Conservation (phyloP, 2,113 vertebrate species). For the Lipophrys pholis region DNA sequence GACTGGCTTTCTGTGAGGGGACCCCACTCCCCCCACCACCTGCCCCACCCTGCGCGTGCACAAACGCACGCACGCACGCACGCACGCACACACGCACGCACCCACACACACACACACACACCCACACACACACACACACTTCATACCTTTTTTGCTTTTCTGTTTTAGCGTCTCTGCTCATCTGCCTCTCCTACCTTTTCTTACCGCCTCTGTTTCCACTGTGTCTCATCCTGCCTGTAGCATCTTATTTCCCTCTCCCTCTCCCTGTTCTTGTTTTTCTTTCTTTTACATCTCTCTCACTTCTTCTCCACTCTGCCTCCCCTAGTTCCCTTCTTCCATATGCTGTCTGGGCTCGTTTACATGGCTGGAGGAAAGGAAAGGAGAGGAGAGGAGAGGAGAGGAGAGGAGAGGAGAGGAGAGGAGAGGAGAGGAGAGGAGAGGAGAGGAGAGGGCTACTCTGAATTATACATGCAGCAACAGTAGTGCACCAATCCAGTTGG, state of each 20-base stretch:
- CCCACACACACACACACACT: too few species aligned
- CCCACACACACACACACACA: too few species aligned
- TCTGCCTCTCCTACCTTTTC: conserved; percentile 19
- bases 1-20: background rate
- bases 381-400: conserved; percentile 3
- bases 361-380: conserved; percentile 75
- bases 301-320: conserved; percentile 3
- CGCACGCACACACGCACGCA: too few species aligned
- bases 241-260: conserved; percentile 21
- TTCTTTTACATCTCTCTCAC: conserved; percentile 19
- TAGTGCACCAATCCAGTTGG: conserved; percentile 56
- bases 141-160: conserved; percentile 20
- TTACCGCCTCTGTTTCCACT: conserved; percentile 4
- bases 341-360: conserved; percentile 76
- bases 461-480: conserved; percentile 79
- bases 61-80: too few species aligned
- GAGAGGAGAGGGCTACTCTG: conserved; percentile 56
- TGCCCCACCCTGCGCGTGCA: too few species aligned
- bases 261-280: conserved; percentile 1
- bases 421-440: conserved; percentile 17
- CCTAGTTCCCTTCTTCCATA: conserved; percentile 52
- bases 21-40: too few species aligned
- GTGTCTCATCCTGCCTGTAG: conserved; percentile 33
- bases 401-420: conserved; percentile 21
- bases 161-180: conserved; percentile 44